Base-by-base conservation (phyloP, 2,797 vertebrate genomes). In the Phoeniculus purpureus region DNA sequence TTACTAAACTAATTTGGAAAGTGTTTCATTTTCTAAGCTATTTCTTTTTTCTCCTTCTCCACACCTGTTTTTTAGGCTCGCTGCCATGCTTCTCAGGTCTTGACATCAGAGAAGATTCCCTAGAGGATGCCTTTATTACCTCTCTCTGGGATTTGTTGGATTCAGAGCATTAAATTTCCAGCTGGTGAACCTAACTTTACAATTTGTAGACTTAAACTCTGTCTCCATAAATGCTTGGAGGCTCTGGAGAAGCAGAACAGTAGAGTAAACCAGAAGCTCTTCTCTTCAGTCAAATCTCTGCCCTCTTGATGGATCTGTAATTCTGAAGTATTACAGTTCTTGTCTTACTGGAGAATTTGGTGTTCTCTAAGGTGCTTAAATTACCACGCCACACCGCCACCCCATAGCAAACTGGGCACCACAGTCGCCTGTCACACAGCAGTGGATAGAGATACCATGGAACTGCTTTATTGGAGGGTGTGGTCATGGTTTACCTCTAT, bases 51-150 rank as follows among this genome's bases (percentile, higher is more conserved):
- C 17, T 17, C 12, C 43, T 43, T 81, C 40, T 86, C 15, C 12
- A 8, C 11, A 26, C n/a, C 6, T 43, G 87, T 67, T 29, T 32
- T 96, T 97, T 97, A 99, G 99, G 97, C 93, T 40, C 92, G 97
- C 32, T 97, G 98, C 89, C 81, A 62, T 78, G 98, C 97, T 95
- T 99, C 99, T 89, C 97, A 96, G 94, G 95, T 97, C 23, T 96
- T 99, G 58, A 94, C 88, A 85, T 98, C 98, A 14, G 98, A 99
- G 90, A 98, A 97, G 96, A 98, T 99, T 95, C 98, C 99, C 40
- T 99, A 97, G 99, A 94, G 81, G 78, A 88, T 67, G 27, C 47
- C 50, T 68, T 93, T 92, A 17, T 62, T 73, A 67, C n/a, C 18
- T 90, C 21, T 34, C 51, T 59, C 55, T 90, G 68, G 32, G 75